phyloP scores from a whole-genome alignment of 2,888 invertebrate species.

The Anorthoa munda region DNA sequence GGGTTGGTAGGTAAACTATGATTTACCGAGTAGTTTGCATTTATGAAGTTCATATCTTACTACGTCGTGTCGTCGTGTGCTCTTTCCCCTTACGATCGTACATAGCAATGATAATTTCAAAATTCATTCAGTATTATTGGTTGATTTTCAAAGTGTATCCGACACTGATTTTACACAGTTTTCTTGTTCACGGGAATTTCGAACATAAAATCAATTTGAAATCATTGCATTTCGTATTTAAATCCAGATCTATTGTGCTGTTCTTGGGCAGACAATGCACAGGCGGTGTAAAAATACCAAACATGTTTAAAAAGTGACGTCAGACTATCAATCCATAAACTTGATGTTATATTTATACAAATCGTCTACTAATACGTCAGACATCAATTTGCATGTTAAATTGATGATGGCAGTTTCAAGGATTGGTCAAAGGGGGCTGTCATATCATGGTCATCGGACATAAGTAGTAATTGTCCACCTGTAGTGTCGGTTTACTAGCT shows the following conservation, averaged over 20 bases:
- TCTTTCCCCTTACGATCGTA: neutral
- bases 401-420: neutral
- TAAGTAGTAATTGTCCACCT: neutral
- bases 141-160: neutral
- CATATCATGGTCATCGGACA: neutral
- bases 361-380: neutral
- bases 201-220: neutral
- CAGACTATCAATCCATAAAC: neutral
- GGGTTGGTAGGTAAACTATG: neutral
- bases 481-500: neutral
- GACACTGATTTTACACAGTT: neutral
- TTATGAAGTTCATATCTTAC: neutral
- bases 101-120: no score
- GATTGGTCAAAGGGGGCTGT: constrained; percentile 4
- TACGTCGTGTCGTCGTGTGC: neutral
- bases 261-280: constrained; percentile 9
- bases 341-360: constrained; percentile 6
- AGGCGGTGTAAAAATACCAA: constrained; percentile 32
- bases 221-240: constrained; percentile 4
- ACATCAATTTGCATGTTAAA: constrained; percentile 17
- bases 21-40: neutral
- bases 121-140: no score
- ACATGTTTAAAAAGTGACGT: constrained; percentile 19
- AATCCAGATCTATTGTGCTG: constrained; percentile 35
- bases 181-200: neutral